Percentiles rank a stretch among this genome's conserved stretches.
These are phyloP conservation scores for Limulus polyphemus DNA, from an alignment of 2,888 invertebrate genomes.

Conservation along the genomic window DNA sequence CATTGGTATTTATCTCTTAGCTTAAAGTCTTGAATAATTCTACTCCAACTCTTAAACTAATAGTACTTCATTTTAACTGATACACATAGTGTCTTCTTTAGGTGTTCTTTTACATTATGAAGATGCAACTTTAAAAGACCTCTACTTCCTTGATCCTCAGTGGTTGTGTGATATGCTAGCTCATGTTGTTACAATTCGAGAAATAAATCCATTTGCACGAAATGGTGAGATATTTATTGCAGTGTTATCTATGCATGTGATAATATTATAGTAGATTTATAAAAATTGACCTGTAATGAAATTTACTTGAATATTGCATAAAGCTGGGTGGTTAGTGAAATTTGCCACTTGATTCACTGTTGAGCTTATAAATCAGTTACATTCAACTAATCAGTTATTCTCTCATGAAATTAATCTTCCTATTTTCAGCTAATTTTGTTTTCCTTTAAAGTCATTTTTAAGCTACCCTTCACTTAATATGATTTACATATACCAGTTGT, in stretches of 20 bases:
- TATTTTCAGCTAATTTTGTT: too few species aligned
- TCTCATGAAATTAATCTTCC: too few species aligned
- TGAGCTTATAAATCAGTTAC: too few species aligned
- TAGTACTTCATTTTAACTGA: neutral
- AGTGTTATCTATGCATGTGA: neutral
- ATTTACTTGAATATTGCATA: neutral
- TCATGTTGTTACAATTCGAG: constrained; percentile 90
- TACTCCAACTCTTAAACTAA: neutral
- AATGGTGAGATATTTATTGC: constrained; percentile 46
- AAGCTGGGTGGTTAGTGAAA: too few species aligned
- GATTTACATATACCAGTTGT: too few species aligned
- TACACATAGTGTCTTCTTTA: constrained; percentile 31
- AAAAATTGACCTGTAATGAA: neutral
- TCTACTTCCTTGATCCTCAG: constrained; percentile 93
- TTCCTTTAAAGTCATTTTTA: too few species aligned
- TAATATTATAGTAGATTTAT: neutral
- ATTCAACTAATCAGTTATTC: too few species aligned
- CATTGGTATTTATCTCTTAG: too few species aligned
- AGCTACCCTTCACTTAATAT: too few species aligned
- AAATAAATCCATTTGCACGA: constrained; percentile 87
- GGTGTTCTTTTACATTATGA: constrained; percentile 86
- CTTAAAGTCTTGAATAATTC: too few species aligned
- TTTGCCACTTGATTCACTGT: too few species aligned
- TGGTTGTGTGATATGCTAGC: constrained; percentile 98
- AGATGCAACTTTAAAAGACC: constrained; percentile 81